Evolutionary conservation across 2,113 vertebrate species (phyloP).

Genomic region (Ivindomyrus marchei): DNA sequence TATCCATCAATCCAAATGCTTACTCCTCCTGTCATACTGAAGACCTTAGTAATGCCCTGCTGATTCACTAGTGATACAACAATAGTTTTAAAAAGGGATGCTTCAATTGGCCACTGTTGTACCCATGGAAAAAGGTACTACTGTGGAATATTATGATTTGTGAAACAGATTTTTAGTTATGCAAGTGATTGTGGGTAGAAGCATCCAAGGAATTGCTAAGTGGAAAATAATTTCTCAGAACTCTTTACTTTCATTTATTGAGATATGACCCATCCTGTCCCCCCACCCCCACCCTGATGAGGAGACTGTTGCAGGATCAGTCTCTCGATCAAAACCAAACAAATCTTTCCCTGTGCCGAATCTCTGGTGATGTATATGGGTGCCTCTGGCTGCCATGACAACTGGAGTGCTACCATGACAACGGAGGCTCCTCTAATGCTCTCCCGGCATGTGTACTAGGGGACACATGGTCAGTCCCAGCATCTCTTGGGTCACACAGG

Average conservation of each 20-base stretch:
- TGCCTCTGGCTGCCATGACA: constrained; percentile 46
- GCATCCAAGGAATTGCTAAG: not conserved
- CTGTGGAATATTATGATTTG: not conserved
- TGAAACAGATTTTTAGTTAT: not conserved
- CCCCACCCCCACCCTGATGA: not conserved
- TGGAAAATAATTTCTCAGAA: not conserved
- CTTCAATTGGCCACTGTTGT: not conserved
- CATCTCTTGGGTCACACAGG: not conserved
- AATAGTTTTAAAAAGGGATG: not conserved
- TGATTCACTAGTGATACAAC: not conserved
- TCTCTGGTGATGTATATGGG: not conserved
- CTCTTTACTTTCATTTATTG: not conserved
- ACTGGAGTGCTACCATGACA: constrained; percentile 43
- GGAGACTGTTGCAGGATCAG: not conserved
- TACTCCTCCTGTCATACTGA: not conserved
- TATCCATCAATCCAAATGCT: not conserved
- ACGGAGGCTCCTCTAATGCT: constrained; percentile 23
- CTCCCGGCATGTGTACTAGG: not conserved
- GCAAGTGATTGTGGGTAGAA: not conserved
- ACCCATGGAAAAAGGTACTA: not conserved
- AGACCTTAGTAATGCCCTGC: not conserved
- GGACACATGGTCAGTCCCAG: not conserved
- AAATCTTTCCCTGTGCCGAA: not conserved
- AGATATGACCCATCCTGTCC: not conserved
- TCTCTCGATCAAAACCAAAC: not conserved